A percentile compares a stretch with the other conserved stretches of the same genome.
These are phyloP conservation scores for Synergus laeviventris DNA, from an alignment of 2,888 invertebrate genomes.

Conservation along the genomic window DNA sequence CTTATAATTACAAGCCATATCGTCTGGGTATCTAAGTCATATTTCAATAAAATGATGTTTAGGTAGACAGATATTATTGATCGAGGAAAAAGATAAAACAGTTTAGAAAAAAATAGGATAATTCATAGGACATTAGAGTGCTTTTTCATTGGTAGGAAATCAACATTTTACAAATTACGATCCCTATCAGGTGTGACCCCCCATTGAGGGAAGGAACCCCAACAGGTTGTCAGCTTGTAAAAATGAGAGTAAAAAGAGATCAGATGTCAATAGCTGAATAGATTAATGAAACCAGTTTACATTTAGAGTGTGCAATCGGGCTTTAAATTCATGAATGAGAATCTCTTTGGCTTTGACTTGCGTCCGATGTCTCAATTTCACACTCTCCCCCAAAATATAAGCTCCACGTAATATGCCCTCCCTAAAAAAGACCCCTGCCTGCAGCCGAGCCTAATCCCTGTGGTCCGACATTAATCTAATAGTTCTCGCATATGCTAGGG, in stretches of 20 bases:
- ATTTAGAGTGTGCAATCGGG: conserved; percentile 23
- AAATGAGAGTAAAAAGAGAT: conserved; percentile 20
- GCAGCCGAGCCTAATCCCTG: conserved; percentile 11
- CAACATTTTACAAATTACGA: conserved; percentile 29
- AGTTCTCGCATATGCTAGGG: conserved; percentile 30
- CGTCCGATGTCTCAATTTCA: conserved; percentile 17
- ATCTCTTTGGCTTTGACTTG: conserved; percentile 2
- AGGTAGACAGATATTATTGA: conserved; percentile 6
- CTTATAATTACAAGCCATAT: conserved; percentile 5
- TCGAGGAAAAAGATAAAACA: not conserved
- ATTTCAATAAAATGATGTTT: conserved; percentile 1
- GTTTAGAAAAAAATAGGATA: not conserved
- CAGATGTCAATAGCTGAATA: conserved; percentile 23
- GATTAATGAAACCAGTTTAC: conserved; percentile 26
- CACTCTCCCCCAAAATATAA: conserved; percentile 12
- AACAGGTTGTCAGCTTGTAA: conserved; percentile 14
- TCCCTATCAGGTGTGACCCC: conserved; percentile 1
- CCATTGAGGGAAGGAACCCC: not conserved
- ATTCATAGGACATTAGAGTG: not conserved
- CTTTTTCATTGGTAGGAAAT: not conserved
- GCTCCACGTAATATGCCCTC: not conserved
- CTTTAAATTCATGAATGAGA: conserved; percentile 19
- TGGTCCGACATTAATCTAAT: conserved; percentile 3
- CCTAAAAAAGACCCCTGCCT: conserved; percentile 24
- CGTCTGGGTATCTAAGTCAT: not conserved